These are phyloP conservation scores for Micromussa lordhowensis DNA, from an alignment of 92 coral and sea anemone species.

Conservation along the genomic window DNA sequence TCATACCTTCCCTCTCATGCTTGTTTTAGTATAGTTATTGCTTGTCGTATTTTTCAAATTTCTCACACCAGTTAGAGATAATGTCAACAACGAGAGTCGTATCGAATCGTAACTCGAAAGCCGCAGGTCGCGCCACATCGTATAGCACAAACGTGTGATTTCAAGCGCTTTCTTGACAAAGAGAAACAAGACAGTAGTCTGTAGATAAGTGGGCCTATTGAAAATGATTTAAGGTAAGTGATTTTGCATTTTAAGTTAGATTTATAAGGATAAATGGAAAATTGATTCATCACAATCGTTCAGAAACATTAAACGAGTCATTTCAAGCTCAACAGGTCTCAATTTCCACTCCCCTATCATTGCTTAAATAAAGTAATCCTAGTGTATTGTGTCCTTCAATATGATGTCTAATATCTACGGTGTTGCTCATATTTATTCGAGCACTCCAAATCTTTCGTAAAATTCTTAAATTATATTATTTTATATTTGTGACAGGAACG, in stretches of 20 bases:
- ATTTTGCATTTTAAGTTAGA: not conserved
- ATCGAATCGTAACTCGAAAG: conserved; percentile 32
- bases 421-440: not conserved
- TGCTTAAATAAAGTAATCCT: not conserved
- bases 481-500: not conserved
- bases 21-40: not conserved
- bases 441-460: not conserved
- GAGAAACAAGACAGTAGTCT: not conserved
- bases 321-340: not conserved
- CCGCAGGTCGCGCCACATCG: conserved; percentile 33
- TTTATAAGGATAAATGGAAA: not conserved
- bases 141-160: not conserved
- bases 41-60: not conserved
- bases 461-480: not conserved
- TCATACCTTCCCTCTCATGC: not conserved
- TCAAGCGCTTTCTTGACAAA: not conserved
- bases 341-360: not conserved
- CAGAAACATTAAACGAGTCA: not conserved
- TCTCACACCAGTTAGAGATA: conserved; percentile 36
- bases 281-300: not conserved
- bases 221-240: conserved; percentile 29
- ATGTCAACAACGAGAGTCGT: conserved; percentile 33
- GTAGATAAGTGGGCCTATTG: not conserved
- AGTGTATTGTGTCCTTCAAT: not conserved
- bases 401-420: not conserved